phyloP scores from a whole-genome alignment of 2,888 invertebrate genomes.

The Formica aserva region DNA sequence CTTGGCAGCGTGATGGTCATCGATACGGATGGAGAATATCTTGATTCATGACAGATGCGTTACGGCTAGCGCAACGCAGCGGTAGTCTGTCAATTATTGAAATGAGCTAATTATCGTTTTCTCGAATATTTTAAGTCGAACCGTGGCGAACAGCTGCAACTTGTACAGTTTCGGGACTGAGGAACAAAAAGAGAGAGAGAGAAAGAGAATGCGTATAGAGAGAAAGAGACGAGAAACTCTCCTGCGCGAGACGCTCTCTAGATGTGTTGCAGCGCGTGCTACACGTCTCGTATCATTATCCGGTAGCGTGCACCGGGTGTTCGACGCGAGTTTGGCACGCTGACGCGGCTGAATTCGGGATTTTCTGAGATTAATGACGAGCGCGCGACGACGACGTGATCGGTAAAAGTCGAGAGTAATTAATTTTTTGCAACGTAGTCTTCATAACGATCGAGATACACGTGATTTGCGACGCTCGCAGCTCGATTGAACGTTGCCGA shows the following conservation, averaged over 20 bases:
- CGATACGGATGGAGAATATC: constrained; percentile 12
- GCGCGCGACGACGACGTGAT: constrained; percentile 39
- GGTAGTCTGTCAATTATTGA: constrained; percentile 84
- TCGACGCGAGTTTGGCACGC: constrained; percentile 42
- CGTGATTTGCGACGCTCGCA: constrained; percentile 7
- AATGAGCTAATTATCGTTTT: constrained; percentile 85
- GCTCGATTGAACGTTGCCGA: constrained; percentile 17
- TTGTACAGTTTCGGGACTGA: constrained; percentile 59
- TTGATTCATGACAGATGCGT: constrained; percentile 81
- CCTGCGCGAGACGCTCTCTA: constrained; percentile 43
- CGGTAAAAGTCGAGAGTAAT: constrained; percentile 29
- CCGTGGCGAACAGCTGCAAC: constrained; percentile 79
- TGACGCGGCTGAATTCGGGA: constrained; percentile 50
- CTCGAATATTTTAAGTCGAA: constrained; percentile 65
- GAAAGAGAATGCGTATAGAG: background rate
- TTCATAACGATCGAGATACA: background rate
- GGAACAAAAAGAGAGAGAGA: background rate
- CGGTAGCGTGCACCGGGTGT: constrained; percentile 66
- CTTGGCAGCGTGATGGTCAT: constrained; percentile 46
- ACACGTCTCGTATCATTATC: constrained; percentile 79
- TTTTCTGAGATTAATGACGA: constrained; percentile 53
- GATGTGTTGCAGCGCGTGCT: constrained; percentile 77
- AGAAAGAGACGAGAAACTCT: constrained; percentile 31
- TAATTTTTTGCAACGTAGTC: constrained; percentile 46
- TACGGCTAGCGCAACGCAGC: constrained; percentile 73